Conservation (phyloP, 2,113 vertebrate species). For the Rafetus swinhoei region DNA sequence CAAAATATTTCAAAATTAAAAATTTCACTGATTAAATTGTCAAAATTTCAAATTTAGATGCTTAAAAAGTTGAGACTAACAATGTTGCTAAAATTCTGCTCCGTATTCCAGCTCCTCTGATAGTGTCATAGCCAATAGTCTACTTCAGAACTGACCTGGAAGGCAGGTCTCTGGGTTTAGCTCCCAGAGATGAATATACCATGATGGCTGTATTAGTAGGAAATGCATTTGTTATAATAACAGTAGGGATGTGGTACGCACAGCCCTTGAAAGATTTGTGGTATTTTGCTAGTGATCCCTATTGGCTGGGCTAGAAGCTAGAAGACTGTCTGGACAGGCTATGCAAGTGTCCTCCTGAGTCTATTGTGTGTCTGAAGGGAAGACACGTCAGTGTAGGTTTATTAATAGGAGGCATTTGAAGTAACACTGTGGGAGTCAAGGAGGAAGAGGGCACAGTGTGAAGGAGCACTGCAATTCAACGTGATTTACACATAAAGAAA, state of each 20-base stretch:
- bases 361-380: neutral
- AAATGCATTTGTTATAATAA: neutral
- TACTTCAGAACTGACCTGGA: neutral
- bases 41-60: conserved; percentile 60
- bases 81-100: neutral
- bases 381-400: accelerated
- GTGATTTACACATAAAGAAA: neutral
- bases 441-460: accelerated
- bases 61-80: conserved; percentile 14
- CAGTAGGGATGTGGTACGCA: neutral
- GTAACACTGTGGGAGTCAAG: neutral
- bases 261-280: accelerated
- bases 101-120: neutral
- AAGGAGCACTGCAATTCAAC: neutral
- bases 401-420: neutral
- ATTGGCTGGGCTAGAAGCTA: neutral
- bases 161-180: neutral
- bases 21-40: conserved; percentile 54
- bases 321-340: accelerated
- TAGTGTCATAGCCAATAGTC: neutral
- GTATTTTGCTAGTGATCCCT: neutral
- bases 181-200: accelerated
- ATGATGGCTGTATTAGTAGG: neutral
- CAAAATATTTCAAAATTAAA: neutral
- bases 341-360: neutral